Base-by-base conservation (phyloP, 2,113 vertebrate genomes). In the Microcebus lehilahytsara region DNA sequence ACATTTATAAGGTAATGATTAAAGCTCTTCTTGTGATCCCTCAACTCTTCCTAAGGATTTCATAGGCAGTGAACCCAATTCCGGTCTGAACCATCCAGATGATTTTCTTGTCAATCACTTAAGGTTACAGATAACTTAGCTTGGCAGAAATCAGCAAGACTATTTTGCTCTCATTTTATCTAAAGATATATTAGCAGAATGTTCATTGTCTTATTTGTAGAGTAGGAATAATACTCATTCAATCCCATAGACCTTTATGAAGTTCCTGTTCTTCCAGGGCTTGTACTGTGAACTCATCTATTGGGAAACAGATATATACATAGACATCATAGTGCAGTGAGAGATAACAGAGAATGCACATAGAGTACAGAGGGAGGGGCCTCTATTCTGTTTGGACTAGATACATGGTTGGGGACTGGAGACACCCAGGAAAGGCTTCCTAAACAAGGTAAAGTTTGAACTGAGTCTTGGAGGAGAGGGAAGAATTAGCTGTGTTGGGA, bases 381-480 rank as follows among this genome's bases (percentile, higher is more conserved):
- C n/a, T 75, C 49, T 89, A 6, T 91, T 91, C 37, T 62, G 1
- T 89, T 67, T 85, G 22, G 17, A 12, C 60, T 64, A 25, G 72
- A 85, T 5, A 23, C 27, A 9, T 79, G 34, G 2, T 30, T 66
- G 12, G 51, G 51, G 72, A 34, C 75, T 79, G 8, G 62, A 86
- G 79, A 89, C 13, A 93, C 69, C 92, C 40, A 34, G 40, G 49
- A 37, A 85, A 88, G 37, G 30, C 20, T 87, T 96, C 58, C 51
- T 97, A 37, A 42, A 88, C 56, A 87, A 75, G 14, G 25, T 37
- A 49, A 77, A 86, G 49, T 91, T 96, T 89, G 51, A 95, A 67
- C 40, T 69, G 14, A 85, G 71, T 60, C 14, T 84, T 79, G 49
- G 66, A 75, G 60, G 66, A 87, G 27, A 2, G 69, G 7, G 51